Percentiles rank a stretch among this genome's conserved stretches.
phyloP scores from a whole-genome alignment of 2,113 vertebrate genomes.

The Labeo rohita region DNA sequence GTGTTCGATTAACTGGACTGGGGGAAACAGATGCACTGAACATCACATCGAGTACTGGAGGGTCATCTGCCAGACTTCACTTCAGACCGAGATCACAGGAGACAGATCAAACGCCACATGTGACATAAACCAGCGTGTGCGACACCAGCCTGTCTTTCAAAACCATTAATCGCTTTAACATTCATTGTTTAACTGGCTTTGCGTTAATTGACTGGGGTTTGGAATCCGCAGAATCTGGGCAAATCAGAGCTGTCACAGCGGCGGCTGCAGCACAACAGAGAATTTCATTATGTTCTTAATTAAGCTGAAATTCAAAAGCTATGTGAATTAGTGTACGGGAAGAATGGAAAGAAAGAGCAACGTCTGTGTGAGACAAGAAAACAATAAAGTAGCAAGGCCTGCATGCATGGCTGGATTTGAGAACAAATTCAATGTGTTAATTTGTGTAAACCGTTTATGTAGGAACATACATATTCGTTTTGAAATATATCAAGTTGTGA shows the following conservation, averaged over 20 bases:
- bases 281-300: constrained; percentile 25
- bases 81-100: constrained; percentile 21
- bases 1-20: background rate
- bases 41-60: background rate
- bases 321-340: background rate
- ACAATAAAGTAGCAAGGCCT: background rate
- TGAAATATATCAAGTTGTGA: background rate
- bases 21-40: background rate
- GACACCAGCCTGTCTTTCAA: constrained; percentile 17
- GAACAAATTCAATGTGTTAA: background rate
- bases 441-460: background rate
- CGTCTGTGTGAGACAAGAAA: background rate
- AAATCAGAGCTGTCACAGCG: constrained; percentile 1
- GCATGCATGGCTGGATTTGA: background rate
- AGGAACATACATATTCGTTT: background rate
- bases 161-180: constrained; percentile 23
- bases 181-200: constrained; percentile 29
- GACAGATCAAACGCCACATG: background rate
- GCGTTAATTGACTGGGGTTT: constrained; percentile 11
- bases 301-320: constrained; percentile 13
- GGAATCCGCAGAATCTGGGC: background rate
- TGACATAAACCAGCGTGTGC: background rate
- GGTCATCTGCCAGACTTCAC: background rate
- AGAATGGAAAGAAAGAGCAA: background rate
- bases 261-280: background rate